These are phyloP conservation scores for Zapornia atra DNA, from an alignment of 2,113 vertebrate species.

Conservation along the genomic window DNA sequence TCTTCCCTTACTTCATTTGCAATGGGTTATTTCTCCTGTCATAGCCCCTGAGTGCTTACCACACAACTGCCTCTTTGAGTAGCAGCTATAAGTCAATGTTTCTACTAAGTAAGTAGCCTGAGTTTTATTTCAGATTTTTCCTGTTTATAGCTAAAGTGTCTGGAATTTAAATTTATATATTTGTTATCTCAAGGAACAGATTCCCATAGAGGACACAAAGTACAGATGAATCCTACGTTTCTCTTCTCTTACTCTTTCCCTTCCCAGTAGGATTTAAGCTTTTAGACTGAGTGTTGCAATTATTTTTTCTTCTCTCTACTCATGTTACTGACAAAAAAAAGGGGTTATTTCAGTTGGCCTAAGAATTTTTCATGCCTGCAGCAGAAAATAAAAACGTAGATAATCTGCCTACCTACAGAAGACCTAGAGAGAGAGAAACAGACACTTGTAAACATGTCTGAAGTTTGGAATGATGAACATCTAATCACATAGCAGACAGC, in stretches of 20 bases:
- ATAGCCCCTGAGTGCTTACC: not conserved
- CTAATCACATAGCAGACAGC: not conserved
- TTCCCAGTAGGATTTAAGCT: not conserved
- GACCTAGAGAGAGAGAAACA: not conserved
- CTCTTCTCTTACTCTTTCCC: not conserved
- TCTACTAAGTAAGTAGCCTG: not conserved
- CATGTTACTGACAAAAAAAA: not conserved
- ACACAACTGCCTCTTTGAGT: not conserved
- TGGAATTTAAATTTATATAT: not conserved
- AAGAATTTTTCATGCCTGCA: not conserved
- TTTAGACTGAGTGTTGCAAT: not conserved
- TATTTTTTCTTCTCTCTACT: not conserved
- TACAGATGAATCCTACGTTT: not conserved
- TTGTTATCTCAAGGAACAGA: not conserved
- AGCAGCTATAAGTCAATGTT: not conserved
- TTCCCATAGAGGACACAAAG: not conserved
- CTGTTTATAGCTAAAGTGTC: not conserved
- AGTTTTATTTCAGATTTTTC: not conserved
- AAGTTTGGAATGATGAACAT: not conserved
- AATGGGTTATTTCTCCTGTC: not conserved
- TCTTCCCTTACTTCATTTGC: not conserved
- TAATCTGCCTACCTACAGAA: not conserved
- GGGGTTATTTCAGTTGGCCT: not conserved
- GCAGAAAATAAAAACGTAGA: not conserved
- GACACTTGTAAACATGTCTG: not conserved